Evolutionary conservation across 2,113 vertebrate species (phyloP).

Genomic region (Cygnus buccinator): DNA sequence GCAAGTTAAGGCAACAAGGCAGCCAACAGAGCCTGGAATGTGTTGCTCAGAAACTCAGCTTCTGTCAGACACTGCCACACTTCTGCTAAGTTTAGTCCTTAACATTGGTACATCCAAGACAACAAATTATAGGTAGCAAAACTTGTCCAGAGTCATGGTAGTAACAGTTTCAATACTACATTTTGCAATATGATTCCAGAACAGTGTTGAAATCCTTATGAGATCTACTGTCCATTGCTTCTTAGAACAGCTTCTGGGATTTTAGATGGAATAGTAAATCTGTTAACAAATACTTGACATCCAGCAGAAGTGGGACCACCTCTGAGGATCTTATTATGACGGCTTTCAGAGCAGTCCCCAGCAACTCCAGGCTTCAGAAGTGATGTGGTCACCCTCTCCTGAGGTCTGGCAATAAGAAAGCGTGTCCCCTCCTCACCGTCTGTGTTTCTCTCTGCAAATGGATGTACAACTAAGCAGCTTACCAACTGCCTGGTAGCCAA

Average conservation of each 20-base stretch:
- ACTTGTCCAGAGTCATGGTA: neutral
- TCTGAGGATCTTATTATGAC: neutral
- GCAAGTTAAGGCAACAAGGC: neutral
- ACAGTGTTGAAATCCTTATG: neutral
- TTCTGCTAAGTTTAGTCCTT: neutral
- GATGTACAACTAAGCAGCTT: neutral
- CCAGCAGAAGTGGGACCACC: neutral
- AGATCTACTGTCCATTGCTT: neutral
- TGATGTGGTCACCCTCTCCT: rapidly evolving
- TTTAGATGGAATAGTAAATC: neutral
- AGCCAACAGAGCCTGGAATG: neutral
- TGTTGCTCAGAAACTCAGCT: neutral
- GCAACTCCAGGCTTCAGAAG: neutral
- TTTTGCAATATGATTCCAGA: neutral
- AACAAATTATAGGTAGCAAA: neutral
- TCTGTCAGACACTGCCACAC: neutral
- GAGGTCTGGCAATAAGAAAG: rapidly evolving
- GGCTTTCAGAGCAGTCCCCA: neutral
- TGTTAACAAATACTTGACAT: neutral
- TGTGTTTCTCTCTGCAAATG: neutral
- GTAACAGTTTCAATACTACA: neutral
- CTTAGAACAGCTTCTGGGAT: neutral
- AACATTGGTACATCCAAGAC: neutral
- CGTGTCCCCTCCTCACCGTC: neutral
- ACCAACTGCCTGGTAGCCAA: neutral